Evolutionary conservation across 2,113 vertebrate genomes (phyloP).

Genomic region (Romanogobio albipinnatus): DNA sequence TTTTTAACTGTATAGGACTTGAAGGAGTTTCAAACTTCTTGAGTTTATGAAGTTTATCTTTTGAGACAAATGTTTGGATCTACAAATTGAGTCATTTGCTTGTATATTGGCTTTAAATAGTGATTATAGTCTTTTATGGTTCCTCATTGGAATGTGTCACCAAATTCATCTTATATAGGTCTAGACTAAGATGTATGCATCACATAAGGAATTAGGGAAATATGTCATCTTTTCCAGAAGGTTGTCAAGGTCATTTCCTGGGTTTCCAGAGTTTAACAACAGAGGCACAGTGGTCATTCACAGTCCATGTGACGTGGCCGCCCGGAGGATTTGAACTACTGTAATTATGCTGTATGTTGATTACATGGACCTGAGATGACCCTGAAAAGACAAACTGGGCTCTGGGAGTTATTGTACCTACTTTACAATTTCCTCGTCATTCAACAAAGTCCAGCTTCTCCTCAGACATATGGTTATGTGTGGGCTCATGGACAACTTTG

Average conservation of each 20-base stretch:
- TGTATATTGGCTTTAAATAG: background rate
- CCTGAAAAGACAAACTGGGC: conserved; percentile 25
- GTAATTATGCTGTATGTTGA: conserved; percentile 53
- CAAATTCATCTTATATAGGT: background rate
- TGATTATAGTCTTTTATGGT: background rate
- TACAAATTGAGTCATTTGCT: background rate
- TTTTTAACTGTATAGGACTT: too few relatives aligned
- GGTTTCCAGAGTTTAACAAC: conserved; percentile 32
- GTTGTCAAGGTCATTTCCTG: conserved; percentile 14
- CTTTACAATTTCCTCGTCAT: conserved; percentile 49
- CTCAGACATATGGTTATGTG: conserved; percentile 21
- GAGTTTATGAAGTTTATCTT: background rate
- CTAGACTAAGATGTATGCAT: background rate
- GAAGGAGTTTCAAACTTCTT: background rate
- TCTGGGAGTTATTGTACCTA: conserved; percentile 30
- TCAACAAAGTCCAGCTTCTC: conserved; percentile 14
- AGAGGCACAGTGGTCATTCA: conserved; percentile 16
- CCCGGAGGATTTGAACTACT: conserved; percentile 29
- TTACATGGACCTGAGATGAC: conserved; percentile 48
- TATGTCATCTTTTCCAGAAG: background rate
- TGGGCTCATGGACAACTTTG: conserved; percentile 21
- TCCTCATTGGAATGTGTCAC: background rate
- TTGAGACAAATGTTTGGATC: background rate
- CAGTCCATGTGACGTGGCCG: conserved; percentile 15
- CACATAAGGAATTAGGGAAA: background rate